Conservation (phyloP, 2,888 invertebrate species). For the Ormyrus nitidulus region DNA sequence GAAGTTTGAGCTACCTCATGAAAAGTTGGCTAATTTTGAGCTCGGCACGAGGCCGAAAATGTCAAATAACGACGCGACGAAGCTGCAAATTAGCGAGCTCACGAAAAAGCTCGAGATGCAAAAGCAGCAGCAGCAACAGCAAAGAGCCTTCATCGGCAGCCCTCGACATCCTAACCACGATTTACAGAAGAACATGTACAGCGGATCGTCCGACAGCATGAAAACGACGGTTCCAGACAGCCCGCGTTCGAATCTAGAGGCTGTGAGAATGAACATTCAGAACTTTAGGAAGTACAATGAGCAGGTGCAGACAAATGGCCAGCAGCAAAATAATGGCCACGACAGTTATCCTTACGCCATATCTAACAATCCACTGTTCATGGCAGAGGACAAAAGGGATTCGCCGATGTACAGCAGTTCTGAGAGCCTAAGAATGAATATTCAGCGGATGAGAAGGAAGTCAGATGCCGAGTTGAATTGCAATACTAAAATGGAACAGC, state of each 20-base stretch:
- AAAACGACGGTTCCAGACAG: conserved; percentile 64
- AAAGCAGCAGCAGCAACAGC: conserved; percentile 55
- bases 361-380: conserved; percentile 71
- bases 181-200: conserved; percentile 53
- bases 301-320: conserved; percentile 59
- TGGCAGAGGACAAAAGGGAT: conserved; percentile 69
- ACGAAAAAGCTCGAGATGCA: conserved; percentile 66
- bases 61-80: conserved; percentile 44
- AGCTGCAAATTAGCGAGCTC: conserved; percentile 59
- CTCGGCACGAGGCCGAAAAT: conserved; percentile 68
- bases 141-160: conserved; percentile 53
- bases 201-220: conserved; percentile 63
- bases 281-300: conserved; percentile 63
- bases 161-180: conserved; percentile 62
- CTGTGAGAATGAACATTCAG: conserved; percentile 67
- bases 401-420: conserved; percentile 70
- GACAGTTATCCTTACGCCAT: conserved; percentile 70
- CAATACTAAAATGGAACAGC: conserved; percentile 55
- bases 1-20: conserved; percentile 62
- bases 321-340: conserved; percentile 62
- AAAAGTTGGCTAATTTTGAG: conserved; percentile 63
- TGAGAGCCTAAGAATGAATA: conserved; percentile 68
- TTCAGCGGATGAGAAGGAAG: conserved; percentile 67
- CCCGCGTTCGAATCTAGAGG: conserved; percentile 66
- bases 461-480: conserved; percentile 69